Base-by-base conservation (phyloP, 2,888 invertebrate species). In the Lepidonotus clava region DNA sequence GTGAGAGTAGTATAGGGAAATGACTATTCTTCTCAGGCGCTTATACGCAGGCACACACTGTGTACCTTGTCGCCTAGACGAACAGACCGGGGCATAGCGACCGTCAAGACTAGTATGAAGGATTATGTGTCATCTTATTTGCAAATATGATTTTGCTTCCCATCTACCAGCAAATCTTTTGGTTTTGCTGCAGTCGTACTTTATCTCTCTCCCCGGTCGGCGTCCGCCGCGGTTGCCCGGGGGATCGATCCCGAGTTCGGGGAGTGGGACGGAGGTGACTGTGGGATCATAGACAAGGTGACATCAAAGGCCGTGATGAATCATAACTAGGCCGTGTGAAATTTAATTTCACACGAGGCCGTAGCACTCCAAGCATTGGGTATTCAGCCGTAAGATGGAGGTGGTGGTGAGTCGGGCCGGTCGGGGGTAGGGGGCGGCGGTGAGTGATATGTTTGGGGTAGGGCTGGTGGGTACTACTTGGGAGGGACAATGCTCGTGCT, bases 261-360 rank as follows among this genome's bases (percentile, higher is more conserved):
- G 71, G 38, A 34, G 71, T 11, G 56, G 56, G 11, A 56, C 56
- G 14, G 38, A 71, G 71, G 71, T 71, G 36, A 38, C 14, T 38
- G n/a, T n/a, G 36, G 61, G 36, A 34, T 38, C 71, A 38, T 11
- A 14, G 71, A n/a, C 71, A 6, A 34, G 71, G 36, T 18, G n/a
- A 71, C 71, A 71, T 36, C 71, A 71, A 71, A 71, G 36, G 71
- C 36, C 46, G 36, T n/a, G 32, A 36, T 71, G 71, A 71, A 71
- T 71, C 71, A 71, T 71, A 71, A 71, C 71, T 34, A n/a, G 71
- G 36, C n/a, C 71, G 71, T 34, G 71, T 71, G 71, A 71, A 71
- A 71, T 71, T 71, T 71, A 8, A 38, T 71, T 71, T 71, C 11
- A 38, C 71, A 18, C 38, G 71, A 24, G 71, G 71, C 18, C n/a